Percentiles rank a stretch among this genome's conserved stretches.
Conservation (phyloP, 2,888 invertebrate genomes). For the Drosophila maculinotata region DNA sequence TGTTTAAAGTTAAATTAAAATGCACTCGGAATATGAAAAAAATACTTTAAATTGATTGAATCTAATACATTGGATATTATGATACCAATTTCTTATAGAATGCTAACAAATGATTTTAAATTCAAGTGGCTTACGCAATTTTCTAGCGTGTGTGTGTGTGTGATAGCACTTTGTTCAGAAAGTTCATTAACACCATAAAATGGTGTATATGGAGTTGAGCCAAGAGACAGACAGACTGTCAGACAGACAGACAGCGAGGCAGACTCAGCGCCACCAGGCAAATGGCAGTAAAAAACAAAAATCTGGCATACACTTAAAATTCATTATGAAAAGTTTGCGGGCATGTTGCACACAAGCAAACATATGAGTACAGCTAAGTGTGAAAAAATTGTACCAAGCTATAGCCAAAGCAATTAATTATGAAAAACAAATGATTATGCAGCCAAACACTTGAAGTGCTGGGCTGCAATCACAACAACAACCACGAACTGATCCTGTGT, state of each 20-base stretch:
- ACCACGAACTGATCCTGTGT: slow-evolving; percentile 12
- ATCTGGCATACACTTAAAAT: slow-evolving; percentile 75
- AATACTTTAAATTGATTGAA: too few relatives aligned
- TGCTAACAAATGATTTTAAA: slow-evolving; percentile 9
- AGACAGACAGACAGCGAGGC: slow-evolving; percentile 45
- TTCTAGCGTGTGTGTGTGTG: slow-evolving; percentile 7
- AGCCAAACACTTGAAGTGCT: slow-evolving; percentile 59
- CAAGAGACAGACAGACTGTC: slow-evolving; percentile 47
- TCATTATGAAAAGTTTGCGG: slow-evolving; percentile 76
- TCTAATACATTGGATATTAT: too few relatives aligned
- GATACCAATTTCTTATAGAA: too few relatives aligned
- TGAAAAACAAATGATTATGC: slow-evolving; percentile 74
- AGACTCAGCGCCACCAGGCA: slow-evolving; percentile 48
- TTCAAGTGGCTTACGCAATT: slow-evolving; percentile 24
- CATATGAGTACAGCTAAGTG: slow-evolving; percentile 10
- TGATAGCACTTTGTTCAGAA: slow-evolving; percentile 45
- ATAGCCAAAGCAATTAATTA: slow-evolving; percentile 76
- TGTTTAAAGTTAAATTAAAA: too few relatives aligned
- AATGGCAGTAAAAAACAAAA: slow-evolving; percentile 40
- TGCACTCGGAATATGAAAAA: too few relatives aligned
- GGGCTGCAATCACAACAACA: slow-evolving; percentile 1
- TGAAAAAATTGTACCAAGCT: slow-evolving; percentile 40
- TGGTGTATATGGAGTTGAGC: slow-evolving; percentile 55
- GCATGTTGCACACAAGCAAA: slow-evolving; percentile 48
- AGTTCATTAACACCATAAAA: slow-evolving; percentile 79